These are phyloP conservation scores for Emydura subglobosa DNA, from an alignment of 2,113 vertebrate genomes.

Conservation along the genomic window DNA sequence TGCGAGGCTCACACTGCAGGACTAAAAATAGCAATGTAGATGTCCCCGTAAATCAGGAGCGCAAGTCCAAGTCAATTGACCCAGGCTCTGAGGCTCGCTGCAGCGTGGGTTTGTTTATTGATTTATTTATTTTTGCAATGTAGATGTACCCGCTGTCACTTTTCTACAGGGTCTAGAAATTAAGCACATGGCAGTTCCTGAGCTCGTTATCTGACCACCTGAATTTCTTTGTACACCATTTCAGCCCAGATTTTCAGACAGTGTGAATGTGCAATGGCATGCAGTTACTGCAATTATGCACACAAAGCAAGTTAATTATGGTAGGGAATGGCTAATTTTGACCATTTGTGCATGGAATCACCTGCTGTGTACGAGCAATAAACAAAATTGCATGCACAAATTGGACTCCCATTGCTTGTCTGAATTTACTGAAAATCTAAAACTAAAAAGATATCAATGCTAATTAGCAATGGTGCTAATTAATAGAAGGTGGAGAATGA, in stretches of 20 bases:
- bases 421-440: slow-evolving; percentile 23
- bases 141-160: background rate
- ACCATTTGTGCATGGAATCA: slow-evolving; percentile 21
- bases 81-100: background rate
- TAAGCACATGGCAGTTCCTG: background rate
- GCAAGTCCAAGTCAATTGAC: background rate
- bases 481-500: background rate
- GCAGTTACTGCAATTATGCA: accelerated
- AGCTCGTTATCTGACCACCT: background rate
- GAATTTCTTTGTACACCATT: background rate
- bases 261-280: accelerated
- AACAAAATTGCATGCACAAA: accelerated
- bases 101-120: background rate
- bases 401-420: slow-evolving; percentile 40
- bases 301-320: accelerated
- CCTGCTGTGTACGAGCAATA: slow-evolving; percentile 57
- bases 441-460: slow-evolving; percentile 24
- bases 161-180: background rate
- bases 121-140: background rate
- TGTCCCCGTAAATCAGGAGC: background rate
- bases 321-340: background rate
- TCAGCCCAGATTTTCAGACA: background rate
- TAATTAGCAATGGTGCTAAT: background rate
- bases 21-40: background rate
- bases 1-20: background rate